Conservation (phyloP, 64 coral and sea anemone genomes). For the Porites lutea region DNA sequence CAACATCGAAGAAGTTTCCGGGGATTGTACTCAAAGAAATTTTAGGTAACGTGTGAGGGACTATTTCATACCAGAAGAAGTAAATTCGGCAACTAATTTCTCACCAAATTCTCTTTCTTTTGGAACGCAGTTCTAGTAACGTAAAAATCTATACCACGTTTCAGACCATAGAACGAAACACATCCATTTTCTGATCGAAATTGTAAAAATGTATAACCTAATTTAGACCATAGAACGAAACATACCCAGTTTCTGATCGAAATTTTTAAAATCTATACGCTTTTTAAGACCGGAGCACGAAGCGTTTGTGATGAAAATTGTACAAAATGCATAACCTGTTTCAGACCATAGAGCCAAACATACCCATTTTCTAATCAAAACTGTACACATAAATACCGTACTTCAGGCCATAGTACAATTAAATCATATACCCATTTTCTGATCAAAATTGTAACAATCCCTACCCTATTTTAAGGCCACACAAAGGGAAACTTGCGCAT, state of each 20-base stretch:
- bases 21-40: not conserved
- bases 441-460: not conserved
- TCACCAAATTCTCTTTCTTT: not conserved
- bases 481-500: not conserved
- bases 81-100: not conserved
- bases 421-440: not conserved
- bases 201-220: conserved; percentile 5
- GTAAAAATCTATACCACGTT: not conserved
- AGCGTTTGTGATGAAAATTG: not conserved
- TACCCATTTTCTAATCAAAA: not conserved
- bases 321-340: not conserved
- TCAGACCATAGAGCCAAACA: not conserved
- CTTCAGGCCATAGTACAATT: not conserved
- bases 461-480: not conserved
- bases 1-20: conserved; percentile 1
- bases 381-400: not conserved
- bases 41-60: not conserved
- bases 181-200: not conserved
- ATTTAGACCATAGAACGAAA: not conserved
- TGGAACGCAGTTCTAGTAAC: not conserved
- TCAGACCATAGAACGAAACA: not conserved
- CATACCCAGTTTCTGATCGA: not conserved
- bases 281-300: not conserved
- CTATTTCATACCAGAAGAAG: conserved; percentile 1
- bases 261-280: not conserved